These are phyloP conservation scores for Ctenicera cuprea DNA, from an alignment of 2,888 invertebrate genomes.

Conservation along the genomic window DNA sequence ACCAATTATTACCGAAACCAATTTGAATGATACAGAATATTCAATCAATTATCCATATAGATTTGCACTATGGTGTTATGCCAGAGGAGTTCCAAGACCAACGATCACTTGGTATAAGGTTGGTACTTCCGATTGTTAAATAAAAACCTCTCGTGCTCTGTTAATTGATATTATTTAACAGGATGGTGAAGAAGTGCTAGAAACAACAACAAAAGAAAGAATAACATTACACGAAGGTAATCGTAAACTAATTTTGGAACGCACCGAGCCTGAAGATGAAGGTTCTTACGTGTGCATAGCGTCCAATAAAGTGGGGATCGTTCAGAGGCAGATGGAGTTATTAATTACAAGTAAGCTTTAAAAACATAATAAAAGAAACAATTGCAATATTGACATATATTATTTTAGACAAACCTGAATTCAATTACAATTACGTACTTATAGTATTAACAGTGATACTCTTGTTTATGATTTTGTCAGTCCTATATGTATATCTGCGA, in stretches of 20 bases:
- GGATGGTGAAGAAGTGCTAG: slow-evolving; percentile 55
- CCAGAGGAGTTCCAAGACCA: slow-evolving; percentile 79
- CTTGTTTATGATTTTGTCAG: too few relatives aligned
- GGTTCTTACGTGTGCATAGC: slow-evolving; percentile 77
- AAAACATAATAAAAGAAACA: not conserved
- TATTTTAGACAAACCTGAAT: slow-evolving; percentile 57
- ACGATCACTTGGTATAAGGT: slow-evolving; percentile 83
- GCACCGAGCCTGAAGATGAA: slow-evolving; percentile 75
- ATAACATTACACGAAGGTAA: slow-evolving; percentile 66
- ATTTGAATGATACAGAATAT: slow-evolving; percentile 71
- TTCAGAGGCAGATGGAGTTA: slow-evolving; percentile 69
- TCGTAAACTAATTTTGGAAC: slow-evolving; percentile 74
- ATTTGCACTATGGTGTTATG: slow-evolving; percentile 74
- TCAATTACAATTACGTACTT: too few relatives aligned
- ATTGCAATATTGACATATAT: not conserved
- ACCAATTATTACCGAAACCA: slow-evolving; percentile 72
- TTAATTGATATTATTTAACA: too few relatives aligned
- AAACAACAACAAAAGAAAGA: slow-evolving; percentile 57
- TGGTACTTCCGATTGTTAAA: too few relatives aligned
- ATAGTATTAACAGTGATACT: slow-evolving; percentile 56
- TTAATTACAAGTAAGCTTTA: slow-evolving; percentile 73
- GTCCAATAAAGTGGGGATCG: slow-evolving; percentile 74
- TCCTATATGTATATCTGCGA: too few relatives aligned
- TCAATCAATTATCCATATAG: slow-evolving; percentile 66
- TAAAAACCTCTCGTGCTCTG: too few relatives aligned